Evolutionary conservation across 2,797 vertebrate species (phyloP), one percentile per base, ranked within the genome.

Genomic region (Scyliorhinus canicula): DNA sequence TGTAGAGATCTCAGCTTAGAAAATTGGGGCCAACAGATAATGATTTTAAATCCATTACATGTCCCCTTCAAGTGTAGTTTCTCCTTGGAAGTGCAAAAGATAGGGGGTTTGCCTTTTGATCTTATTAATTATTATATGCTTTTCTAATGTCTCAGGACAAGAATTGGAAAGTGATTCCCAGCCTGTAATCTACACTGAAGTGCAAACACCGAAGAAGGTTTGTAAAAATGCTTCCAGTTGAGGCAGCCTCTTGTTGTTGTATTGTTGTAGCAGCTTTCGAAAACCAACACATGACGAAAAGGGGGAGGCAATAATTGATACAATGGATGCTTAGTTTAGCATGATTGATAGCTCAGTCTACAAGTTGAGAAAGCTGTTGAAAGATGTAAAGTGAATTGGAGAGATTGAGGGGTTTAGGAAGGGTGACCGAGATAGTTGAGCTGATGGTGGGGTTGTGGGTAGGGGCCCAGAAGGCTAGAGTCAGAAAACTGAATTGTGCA

Each of bases 181-280:
- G 21, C 93, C 93, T 35, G 93, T 94, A 28, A 94, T 94, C 28
- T 94, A 94, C 67, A 94, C 93, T 94, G 93, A 94, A 35, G 67
- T 94, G 28, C 93, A 74, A 50, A 74, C 65, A 52, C 44, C 93
- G 55, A 74, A 74, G 55, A 71, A 71, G 93, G 93, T 94, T 52
- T 50, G 93, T 94, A 94, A 94, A 71, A 3, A 44, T 71, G 26
- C 28, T 74, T 35, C 31, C 60, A 67, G 11, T 93, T 28, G 47
- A 50, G 5, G 4, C 55, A 44, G 35, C 19, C 0, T 35, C 11
- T n/a, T 47, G 6, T 50, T 21, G 35, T 44, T 94, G 47, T 44
- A 19, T 71, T 40, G 1, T 8, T 90, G 19, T 55, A 12, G 28
- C 50, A 14, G 4, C 50, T 63, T 47, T 91, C 11, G 16, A 40